A percentile compares a stretch with the other conserved stretches of the same genome.
phyloP scores from a whole-genome alignment of 2,797 vertebrate genomes.

The Channallabes apus region DNA sequence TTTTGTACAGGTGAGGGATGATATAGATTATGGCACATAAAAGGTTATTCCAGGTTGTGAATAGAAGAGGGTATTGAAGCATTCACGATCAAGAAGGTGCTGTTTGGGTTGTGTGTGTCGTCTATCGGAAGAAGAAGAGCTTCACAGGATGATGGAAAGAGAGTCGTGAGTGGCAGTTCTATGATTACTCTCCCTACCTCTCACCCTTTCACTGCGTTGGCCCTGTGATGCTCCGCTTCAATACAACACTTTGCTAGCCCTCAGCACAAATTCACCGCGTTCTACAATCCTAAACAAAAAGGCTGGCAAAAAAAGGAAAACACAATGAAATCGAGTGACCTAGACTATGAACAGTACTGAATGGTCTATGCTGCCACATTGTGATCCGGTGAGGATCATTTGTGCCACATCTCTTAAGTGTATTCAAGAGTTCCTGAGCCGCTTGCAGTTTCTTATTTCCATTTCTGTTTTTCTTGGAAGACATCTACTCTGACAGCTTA shows the following conservation, averaged over 20 bases:
- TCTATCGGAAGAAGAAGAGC: constrained; percentile 22
- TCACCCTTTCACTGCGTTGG: background rate
- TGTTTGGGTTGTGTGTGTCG: constrained; percentile 40
- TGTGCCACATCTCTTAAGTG: constrained; percentile 29
- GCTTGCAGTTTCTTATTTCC: constrained; percentile 42
- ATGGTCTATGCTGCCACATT: background rate
- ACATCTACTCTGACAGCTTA: background rate
- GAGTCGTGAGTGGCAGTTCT: constrained; percentile 11
- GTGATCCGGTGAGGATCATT: background rate
- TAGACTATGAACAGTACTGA: background rate
- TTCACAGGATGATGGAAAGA: constrained; percentile 38
- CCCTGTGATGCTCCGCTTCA: constrained; percentile 18
- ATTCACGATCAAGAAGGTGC: constrained; percentile 56
- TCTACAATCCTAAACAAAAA: constrained; percentile 43
- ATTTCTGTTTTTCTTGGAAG: background rate
- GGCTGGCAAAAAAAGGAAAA: constrained; percentile 33
- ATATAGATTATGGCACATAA: constrained; percentile 60
- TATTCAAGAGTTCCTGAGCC: background rate
- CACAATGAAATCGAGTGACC: constrained; percentile 13
- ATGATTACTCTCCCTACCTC: constrained; percentile 26
- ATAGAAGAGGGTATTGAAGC: constrained; percentile 58
- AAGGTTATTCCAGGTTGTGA: constrained; percentile 60
- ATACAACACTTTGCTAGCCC: constrained; percentile 46
- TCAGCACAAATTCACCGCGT: constrained; percentile 44
- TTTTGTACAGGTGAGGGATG: constrained; percentile 60